These are phyloP conservation scores for Agrilus cyanescens DNA, from an alignment of 2,888 invertebrate species.

Conservation along the genomic window DNA sequence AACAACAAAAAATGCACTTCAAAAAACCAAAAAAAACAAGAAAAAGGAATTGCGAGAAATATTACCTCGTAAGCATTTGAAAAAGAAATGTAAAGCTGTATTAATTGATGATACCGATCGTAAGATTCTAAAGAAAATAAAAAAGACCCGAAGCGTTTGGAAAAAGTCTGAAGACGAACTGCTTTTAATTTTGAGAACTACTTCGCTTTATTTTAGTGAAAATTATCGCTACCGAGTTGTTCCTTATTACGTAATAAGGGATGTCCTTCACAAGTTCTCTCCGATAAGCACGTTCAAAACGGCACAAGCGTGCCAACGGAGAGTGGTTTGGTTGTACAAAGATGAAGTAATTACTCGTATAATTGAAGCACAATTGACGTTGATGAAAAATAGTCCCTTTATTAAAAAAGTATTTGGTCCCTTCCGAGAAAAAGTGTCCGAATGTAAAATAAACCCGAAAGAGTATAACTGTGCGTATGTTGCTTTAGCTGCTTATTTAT, in stretches of 20 bases:
- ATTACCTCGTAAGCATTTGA: slow-evolving; percentile 5
- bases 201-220: slow-evolving; percentile 42
- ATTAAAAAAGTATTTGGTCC: slow-evolving; percentile 12
- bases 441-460: slow-evolving; percentile 6
- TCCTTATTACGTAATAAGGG: slow-evolving; percentile 39
- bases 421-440: slow-evolving; percentile 4
- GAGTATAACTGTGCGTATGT: slow-evolving; percentile 11
- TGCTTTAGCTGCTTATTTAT: slow-evolving; percentile 12
- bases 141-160: slow-evolving; percentile 51
- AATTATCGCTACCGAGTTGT: slow-evolving; percentile 34
- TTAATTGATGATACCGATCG: slow-evolving; percentile 52
- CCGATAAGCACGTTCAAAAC: slow-evolving; percentile 52
- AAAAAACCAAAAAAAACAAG: not conserved
- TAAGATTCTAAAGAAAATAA: slow-evolving; percentile 49
- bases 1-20: not conserved
- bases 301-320: slow-evolving; percentile 52
- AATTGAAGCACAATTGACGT: not conserved
- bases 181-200: slow-evolving; percentile 54
- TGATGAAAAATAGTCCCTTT: slow-evolving; percentile 8
- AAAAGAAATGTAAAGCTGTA: slow-evolving; percentile 11
- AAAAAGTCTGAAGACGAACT: slow-evolving; percentile 54
- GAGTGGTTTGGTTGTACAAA: slow-evolving; percentile 31
- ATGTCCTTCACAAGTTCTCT: slow-evolving; percentile 40
- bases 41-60: slow-evolving; percentile 8
- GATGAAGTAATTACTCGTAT: slow-evolving; percentile 1